Base-by-base conservation (phyloP, 2,113 vertebrate species). In the Calyptommatus sinebrachiatus region DNA sequence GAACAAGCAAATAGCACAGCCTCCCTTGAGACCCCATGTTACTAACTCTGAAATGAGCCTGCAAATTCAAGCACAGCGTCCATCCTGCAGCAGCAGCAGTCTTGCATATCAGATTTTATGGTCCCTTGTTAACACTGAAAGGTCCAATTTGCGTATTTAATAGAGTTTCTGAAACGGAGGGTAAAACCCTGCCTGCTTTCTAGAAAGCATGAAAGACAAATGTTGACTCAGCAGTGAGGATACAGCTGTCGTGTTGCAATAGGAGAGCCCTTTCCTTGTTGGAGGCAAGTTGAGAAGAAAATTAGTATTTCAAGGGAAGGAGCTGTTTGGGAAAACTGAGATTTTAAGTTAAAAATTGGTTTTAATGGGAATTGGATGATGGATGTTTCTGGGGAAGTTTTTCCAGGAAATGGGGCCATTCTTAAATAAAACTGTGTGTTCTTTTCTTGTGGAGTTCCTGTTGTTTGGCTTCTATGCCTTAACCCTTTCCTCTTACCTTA, bases 211-310 rank as follows among this genome's bases (percentile, higher is more conserved):
- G 26, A 45, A 80, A 66, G 21, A 35, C 31, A 69, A 74, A 21
- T 61, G 79, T 24, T 75, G 63, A 81, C 57, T 69, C 79, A 69
- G 26, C 72, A 61, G 26, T 57, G 50, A 60, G 50, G 72, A 46
- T 69, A 35, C 65, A 45, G 31, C 71, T 60, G 71, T 50, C n/a
- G 21, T 2, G 46, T 69, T 61, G 63, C 48, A 75, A 12, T 21
- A 11, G 10, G 71, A 73, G 62, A 46, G 48, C 31, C 8, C 72
- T 71, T 22, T 60, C 31, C 22, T 20, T 45, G 14, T 53, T 75
- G 31, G 63, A 46, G 35, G 35, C 35, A 41, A 41, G 45, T 7
- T 8, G 46, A 26, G 65, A 57, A 76, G 16, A 10, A 76, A 26
- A 48, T 4, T 10, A 6, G 45, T 28, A 41, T 45, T 63, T 16